phyloP scores from a whole-genome alignment of 2,888 invertebrate genomes.

The Lamellibrachia satsuma region DNA sequence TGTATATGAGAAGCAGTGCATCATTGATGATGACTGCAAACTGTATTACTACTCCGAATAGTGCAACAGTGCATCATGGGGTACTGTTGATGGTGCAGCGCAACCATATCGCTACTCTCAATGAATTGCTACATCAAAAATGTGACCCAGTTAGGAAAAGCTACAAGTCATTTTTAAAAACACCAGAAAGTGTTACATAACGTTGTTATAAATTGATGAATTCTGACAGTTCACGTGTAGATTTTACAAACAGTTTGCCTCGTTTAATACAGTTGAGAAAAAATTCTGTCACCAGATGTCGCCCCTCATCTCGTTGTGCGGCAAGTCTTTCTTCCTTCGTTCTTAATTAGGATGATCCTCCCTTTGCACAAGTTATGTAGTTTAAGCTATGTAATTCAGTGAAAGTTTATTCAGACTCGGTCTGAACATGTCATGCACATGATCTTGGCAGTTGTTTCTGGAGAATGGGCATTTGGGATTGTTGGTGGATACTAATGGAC shows the following conservation, averaged over 20 bases:
- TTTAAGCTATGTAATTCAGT: not conserved
- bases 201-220: not conserved
- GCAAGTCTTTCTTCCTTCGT: not conserved
- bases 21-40: conserved; percentile 36
- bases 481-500: not conserved
- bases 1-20: conserved; percentile 46
- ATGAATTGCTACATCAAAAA: conserved; percentile 12
- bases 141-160: not conserved
- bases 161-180: not conserved
- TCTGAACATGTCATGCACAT: too few relatives aligned
- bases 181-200: not conserved
- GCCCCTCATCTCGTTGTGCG: not conserved
- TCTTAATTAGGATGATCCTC: not conserved
- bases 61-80: not conserved
- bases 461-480: not conserved
- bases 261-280: not conserved
- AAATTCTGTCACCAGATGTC: not conserved
- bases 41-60: conserved; percentile 34
- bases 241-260: not conserved
- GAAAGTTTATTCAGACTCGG: not conserved
- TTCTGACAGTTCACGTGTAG: not conserved
- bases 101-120: not conserved
- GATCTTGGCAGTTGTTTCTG: not conserved
- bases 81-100: not conserved
- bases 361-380: not conserved